Conservation (phyloP, 2,113 vertebrate genomes). For the Archilochus colubris region DNA sequence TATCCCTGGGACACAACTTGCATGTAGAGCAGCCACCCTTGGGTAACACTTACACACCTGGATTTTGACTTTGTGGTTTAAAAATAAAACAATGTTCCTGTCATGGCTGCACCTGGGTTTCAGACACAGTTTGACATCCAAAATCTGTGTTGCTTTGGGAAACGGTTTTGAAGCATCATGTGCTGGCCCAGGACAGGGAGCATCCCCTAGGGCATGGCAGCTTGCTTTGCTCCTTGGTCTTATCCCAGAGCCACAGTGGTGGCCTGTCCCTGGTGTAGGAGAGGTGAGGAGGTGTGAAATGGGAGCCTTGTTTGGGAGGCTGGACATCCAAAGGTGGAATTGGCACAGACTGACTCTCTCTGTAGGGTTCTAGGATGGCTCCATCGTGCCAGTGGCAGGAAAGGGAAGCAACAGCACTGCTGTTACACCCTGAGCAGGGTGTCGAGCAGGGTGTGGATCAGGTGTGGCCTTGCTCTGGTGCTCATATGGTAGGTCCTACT, state of each 20-base stretch:
- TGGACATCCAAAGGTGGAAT: background rate
- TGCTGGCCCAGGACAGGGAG: background rate
- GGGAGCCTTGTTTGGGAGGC: background rate
- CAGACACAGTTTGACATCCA: background rate
- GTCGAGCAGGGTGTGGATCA: fast-evolving
- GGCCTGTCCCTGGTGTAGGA: fast-evolving
- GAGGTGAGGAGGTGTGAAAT: fast-evolving
- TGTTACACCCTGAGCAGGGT: fast-evolving
- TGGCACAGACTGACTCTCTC: fast-evolving
- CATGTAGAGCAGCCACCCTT: conserved; percentile 28
- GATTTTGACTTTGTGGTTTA: background rate
- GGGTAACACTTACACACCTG: conserved; percentile 9
- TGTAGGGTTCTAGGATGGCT: fast-evolving
- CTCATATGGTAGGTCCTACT: fast-evolving
- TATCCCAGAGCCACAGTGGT: fast-evolving
- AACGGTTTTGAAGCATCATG: fast-evolving
- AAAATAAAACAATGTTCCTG: fast-evolving
- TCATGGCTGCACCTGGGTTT: background rate
- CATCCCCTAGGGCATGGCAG: background rate
- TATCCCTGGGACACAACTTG: background rate
- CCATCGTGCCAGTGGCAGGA: fast-evolving
- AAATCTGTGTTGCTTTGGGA: fast-evolving
- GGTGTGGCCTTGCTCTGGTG: background rate
- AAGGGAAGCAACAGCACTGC: background rate
- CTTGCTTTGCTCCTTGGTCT: background rate